These are phyloP conservation scores for Collichthys lucidus DNA, from an alignment of 2,113 vertebrate genomes.

Conservation along the genomic window DNA sequence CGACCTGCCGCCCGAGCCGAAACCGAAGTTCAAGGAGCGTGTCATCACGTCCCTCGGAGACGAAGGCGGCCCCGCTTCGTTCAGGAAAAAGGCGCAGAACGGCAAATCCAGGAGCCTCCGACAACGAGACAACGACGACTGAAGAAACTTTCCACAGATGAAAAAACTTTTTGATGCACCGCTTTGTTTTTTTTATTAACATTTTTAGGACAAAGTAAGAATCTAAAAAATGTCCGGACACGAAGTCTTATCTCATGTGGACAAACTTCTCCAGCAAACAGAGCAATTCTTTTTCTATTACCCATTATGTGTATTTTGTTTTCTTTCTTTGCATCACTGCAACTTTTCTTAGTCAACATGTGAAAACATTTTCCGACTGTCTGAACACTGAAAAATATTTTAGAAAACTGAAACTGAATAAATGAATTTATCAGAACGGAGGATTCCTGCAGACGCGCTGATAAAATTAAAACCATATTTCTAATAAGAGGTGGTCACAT, in stretches of 20 bases:
- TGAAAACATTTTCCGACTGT: neutral
- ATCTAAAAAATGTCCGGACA: too few relatives aligned
- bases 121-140: constrained; percentile 90
- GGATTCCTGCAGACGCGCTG: neutral
- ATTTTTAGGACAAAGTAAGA: constrained; percentile 6
- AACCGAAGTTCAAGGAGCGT: constrained; percentile 92
- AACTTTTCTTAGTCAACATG: neutral
- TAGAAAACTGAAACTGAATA: neutral
- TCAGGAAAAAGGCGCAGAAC: constrained; percentile 93
- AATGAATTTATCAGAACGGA: too few relatives aligned
- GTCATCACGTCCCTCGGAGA: constrained; percentile 92
- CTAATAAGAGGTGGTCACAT: neutral
- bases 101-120: constrained; percentile 92
- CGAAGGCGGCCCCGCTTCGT: constrained; percentile 83
- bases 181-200: neutral
- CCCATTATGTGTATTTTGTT: constrained; percentile 28
- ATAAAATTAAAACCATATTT: neutral
- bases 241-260: too few relatives aligned
- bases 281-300: constrained; percentile 36
- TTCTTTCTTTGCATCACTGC: neutral
- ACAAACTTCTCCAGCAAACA: neutral
- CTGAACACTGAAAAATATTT: neutral
- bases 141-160: constrained; percentile 53
- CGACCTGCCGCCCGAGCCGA: constrained; percentile 80
- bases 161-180: neutral